Conservation (phyloP, 2,888 invertebrate species). For the Aproaerema taeniolella region DNA sequence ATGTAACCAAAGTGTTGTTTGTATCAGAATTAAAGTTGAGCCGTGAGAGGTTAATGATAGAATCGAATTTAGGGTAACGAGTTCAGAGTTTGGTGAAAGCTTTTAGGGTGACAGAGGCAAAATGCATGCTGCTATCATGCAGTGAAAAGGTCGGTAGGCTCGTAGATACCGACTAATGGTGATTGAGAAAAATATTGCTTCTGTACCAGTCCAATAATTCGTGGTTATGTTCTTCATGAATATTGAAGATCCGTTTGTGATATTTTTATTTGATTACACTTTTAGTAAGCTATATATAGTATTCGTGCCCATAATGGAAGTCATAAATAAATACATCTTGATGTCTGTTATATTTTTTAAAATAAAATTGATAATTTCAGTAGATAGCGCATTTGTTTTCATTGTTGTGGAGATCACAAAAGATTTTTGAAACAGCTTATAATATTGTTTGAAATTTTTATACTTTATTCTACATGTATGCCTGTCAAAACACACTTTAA, state of each 20-base stretch:
- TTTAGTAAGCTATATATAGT: constrained; percentile 36
- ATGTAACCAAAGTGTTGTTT: constrained; percentile 37
- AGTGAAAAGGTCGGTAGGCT: constrained; percentile 63
- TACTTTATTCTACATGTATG: no score
- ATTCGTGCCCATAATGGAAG: constrained; percentile 38
- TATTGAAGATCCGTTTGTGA: constrained; percentile 68
- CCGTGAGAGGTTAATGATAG: constrained; percentile 19
- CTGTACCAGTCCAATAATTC: constrained; percentile 60
- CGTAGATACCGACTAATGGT: constrained; percentile 74
- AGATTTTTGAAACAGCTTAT: no score
- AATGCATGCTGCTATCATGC: constrained; percentile 43
- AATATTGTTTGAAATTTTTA: no score
- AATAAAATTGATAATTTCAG: constrained; percentile 18
- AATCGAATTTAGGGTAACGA: constrained; percentile 24
- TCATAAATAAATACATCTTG: constrained; percentile 39
- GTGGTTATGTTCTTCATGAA: constrained; percentile 73
- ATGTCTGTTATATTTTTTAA: constrained; percentile 35
- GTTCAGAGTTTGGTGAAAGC: constrained; percentile 36
- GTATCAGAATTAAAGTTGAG: constrained; percentile 20
- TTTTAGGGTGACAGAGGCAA: constrained; percentile 43
- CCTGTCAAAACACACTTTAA: no score
- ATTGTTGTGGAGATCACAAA: no score
- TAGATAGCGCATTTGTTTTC: background rate
- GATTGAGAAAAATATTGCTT: constrained; percentile 75
- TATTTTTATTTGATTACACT: constrained; percentile 63